Percentiles rank a stretch among this genome's conserved stretches.
phyloP scores from a whole-genome alignment of 1,140 invertebrate species.

The Cylas formicarius region DNA sequence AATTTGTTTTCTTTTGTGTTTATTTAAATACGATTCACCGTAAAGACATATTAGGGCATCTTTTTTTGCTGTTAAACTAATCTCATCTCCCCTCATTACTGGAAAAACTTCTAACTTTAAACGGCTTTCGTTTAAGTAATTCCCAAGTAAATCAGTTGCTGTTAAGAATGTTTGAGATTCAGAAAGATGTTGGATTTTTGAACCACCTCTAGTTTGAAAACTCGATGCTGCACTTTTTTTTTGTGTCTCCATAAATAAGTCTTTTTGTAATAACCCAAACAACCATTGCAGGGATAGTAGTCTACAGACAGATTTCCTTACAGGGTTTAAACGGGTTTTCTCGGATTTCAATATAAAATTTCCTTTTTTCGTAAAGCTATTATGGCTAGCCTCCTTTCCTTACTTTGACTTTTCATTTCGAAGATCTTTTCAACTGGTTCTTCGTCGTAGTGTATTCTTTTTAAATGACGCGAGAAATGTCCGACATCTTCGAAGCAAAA shows the following conservation, averaged over 20 bases:
- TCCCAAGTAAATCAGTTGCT: slow-evolving; percentile 1
- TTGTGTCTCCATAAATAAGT: slow-evolving; percentile 12
- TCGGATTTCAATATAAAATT: slow-evolving; percentile 19
- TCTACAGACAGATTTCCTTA: slow-evolving; percentile 3
- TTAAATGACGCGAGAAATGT: slow-evolving; percentile 7
- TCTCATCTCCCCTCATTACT: slow-evolving; percentile 19
- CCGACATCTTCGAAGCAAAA: slow-evolving; percentile 7
- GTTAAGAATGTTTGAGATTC: slow-evolving; percentile 7
- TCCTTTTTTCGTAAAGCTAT: slow-evolving; percentile 14
- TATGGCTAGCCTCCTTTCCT: slow-evolving; percentile 5
- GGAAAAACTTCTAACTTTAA: slow-evolving; percentile 21
- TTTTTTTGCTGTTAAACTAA: slow-evolving; percentile 20
- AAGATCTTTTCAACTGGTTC: slow-evolving; percentile 6
- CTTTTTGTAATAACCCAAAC: slow-evolving; percentile 16
- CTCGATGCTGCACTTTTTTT: slow-evolving; percentile 16
- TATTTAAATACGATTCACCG: slow-evolving; percentile 19
- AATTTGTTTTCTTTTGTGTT: slow-evolving; percentile 24
- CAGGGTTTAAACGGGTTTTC: slow-evolving; percentile 13
- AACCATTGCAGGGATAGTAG: slow-evolving; percentile 14
- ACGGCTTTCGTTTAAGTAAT: slow-evolving; percentile 9
- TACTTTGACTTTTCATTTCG: slow-evolving; percentile 4
- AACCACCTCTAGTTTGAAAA: background rate
- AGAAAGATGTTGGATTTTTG: slow-evolving; percentile 2
- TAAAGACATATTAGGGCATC: slow-evolving; percentile 21
- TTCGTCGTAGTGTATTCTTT: slow-evolving; percentile 7